Percentiles rank a stretch among this genome's conserved stretches.
Conservation (phyloP, 2,888 invertebrate genomes). For the Ormyrus labotus region DNA sequence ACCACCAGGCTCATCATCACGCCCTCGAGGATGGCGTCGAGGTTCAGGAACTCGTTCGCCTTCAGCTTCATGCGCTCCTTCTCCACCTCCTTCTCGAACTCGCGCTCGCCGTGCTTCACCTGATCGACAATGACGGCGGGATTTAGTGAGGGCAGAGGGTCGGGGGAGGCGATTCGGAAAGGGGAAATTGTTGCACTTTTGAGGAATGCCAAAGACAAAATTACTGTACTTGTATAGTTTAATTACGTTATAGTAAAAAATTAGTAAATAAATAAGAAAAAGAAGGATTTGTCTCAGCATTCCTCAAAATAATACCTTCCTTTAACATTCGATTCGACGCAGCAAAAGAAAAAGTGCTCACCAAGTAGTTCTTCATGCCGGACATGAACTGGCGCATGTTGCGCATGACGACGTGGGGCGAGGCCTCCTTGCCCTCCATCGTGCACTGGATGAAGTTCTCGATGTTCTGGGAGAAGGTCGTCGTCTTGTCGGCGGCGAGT, state of each 20-base stretch:
- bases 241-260: too few relatives aligned
- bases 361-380: conserved; percentile 97
- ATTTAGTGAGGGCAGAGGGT: too few relatives aligned
- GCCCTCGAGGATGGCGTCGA: conserved; percentile 96
- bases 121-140: background rate
- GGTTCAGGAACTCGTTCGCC: conserved; percentile 93
- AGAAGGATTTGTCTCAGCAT: too few relatives aligned
- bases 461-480: conserved; percentile 94
- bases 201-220: too few relatives aligned
- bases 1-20: conserved; percentile 96
- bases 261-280: too few relatives aligned
- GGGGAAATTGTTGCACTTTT: too few relatives aligned
- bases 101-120: conserved; percentile 95
- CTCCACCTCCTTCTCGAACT: conserved; percentile 94
- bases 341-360: conserved; percentile 6
- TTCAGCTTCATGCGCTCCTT: conserved; percentile 89
- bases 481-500: conserved; percentile 88
- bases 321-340: background rate
- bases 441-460: conserved; percentile 96
- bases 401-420: conserved; percentile 91
- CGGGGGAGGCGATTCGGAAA: too few relatives aligned
- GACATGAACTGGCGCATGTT: conserved; percentile 98
- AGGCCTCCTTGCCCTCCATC: conserved; percentile 90
- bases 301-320: too few relatives aligned
- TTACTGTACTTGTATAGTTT: too few relatives aligned